Percentiles rank a stretch among this genome's conserved stretches.
phyloP scores from a whole-genome alignment of 2,797 vertebrate species.

The Thalassophryne amazonica region DNA sequence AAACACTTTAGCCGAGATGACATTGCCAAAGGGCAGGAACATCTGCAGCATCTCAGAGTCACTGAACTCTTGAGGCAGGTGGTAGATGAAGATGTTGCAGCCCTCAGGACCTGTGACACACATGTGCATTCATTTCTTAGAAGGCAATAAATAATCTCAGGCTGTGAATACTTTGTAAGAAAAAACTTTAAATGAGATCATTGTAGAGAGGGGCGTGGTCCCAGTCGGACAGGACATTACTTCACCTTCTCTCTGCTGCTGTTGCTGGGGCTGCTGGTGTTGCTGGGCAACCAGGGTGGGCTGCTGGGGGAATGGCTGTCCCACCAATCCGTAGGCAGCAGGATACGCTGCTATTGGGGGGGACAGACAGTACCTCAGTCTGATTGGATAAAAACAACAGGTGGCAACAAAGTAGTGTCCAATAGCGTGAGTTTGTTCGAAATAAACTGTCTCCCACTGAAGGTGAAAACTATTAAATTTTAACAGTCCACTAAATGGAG shows the following conservation, averaged over 20 bases:
- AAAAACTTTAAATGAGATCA: constrained; percentile 51
- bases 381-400: constrained; percentile 69
- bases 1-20: constrained; percentile 95
- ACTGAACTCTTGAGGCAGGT: constrained; percentile 95
- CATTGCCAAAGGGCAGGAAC: constrained; percentile 94
- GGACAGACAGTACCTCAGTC: constrained; percentile 51
- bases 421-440: constrained; percentile 35
- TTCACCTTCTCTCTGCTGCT: constrained; percentile 89
- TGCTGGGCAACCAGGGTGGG: constrained; percentile 86
- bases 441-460: constrained; percentile 52
- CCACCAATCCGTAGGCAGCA: constrained; percentile 89
- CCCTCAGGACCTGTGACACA: constrained; percentile 87
- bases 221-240: constrained; percentile 60
- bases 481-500: constrained; percentile 35
- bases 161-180: constrained; percentile 28
- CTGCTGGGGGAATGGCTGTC: constrained; percentile 89
- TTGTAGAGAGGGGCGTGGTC: constrained; percentile 46
- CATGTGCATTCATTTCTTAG: constrained; percentile 12
- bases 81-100: constrained; percentile 98
- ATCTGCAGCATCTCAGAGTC: constrained; percentile 96
- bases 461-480: constrained; percentile 73
- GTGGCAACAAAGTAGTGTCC: constrained; percentile 57
- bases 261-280: constrained; percentile 87
- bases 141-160: constrained; percentile 36
- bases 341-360: constrained; percentile 87